These are phyloP conservation scores for Crepidodera aurea DNA, from an alignment of 2,888 invertebrate genomes.

Conservation along the genomic window DNA sequence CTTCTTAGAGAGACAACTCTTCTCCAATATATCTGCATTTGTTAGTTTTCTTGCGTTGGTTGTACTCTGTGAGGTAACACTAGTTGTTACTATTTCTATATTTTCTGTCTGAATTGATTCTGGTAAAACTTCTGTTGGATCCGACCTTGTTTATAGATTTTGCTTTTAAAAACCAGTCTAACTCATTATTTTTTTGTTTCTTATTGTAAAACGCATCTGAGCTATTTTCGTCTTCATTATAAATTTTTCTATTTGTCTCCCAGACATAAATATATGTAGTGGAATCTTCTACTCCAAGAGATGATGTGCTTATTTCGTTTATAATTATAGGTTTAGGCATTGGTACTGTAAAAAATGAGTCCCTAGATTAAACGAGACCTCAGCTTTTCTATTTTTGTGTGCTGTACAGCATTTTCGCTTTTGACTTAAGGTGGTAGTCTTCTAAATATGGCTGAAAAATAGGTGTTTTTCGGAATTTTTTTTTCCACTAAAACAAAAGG, in stretches of 20 bases:
- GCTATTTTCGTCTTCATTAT: constrained; percentile 33
- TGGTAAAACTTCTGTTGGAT: neutral
- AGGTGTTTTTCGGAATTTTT: no score
- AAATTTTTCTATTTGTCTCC: constrained; percentile 33
- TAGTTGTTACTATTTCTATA: neutral
- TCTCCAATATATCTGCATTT: constrained; percentile 31
- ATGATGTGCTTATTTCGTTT: constrained; percentile 2
- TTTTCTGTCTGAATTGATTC: neutral
- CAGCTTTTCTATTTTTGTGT: constrained; percentile 29
- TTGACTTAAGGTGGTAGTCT: no score
- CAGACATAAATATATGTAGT: constrained; percentile 2
- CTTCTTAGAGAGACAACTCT: constrained; percentile 23
- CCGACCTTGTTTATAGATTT: constrained; percentile 20
- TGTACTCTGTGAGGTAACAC: neutral
- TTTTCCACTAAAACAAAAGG: no score
- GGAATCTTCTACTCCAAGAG: constrained; percentile 4
- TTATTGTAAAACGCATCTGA: constrained; percentile 17
- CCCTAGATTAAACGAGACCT: constrained; percentile 25
- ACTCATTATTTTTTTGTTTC: constrained; percentile 31
- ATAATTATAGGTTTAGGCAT: constrained; percentile 18
- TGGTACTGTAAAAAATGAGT: constrained; percentile 30
- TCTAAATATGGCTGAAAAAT: no score
- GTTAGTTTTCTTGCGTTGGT: constrained; percentile 3
- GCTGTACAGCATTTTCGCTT: constrained; percentile 34
- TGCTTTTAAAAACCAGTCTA: constrained; percentile 20